phyloP scores from a whole-genome alignment of 1,140 invertebrate genomes.

The Vanessa tameamea region DNA sequence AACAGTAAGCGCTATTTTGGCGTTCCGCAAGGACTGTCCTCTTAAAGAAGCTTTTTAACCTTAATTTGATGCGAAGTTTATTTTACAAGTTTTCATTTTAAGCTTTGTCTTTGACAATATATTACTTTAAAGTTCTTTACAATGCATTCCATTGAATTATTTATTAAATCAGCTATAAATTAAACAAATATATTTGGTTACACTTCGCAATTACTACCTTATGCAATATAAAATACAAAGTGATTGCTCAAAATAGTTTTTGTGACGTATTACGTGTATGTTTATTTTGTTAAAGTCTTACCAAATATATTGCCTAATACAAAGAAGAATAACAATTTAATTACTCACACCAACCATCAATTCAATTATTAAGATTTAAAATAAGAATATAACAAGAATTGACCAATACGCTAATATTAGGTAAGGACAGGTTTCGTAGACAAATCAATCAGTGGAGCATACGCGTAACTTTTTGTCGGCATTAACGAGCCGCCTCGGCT shows the following conservation, averaged over 20 bases:
- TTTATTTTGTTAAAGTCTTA: no score
- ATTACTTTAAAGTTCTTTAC: neutral
- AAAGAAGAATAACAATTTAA: no score
- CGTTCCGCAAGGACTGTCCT: no score
- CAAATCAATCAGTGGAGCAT: conserved; percentile 65
- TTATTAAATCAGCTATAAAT: no score
- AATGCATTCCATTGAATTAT: neutral
- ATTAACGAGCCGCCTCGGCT: conserved; percentile 60
- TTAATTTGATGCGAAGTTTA: neutral
- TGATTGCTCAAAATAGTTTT: no score
- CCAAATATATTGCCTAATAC: no score
- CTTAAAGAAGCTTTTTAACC: no score
- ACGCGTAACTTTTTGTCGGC: conserved; percentile 47
- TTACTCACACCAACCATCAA: neutral
- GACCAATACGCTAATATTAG: conserved; percentile 58
- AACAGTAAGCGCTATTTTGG: no score
- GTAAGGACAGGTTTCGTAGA: conserved; percentile 59
- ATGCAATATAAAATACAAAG: no score
- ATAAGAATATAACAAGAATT: conserved; percentile 48
- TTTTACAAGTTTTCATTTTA: neutral
- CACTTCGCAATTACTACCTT: neutral
- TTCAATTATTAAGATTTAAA: neutral
- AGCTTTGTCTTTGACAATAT: neutral
- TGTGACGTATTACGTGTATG: no score
- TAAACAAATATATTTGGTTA: no score